Conservation (phyloP, 1,140 invertebrate species). For the Pseudomyrmex gracilis region DNA sequence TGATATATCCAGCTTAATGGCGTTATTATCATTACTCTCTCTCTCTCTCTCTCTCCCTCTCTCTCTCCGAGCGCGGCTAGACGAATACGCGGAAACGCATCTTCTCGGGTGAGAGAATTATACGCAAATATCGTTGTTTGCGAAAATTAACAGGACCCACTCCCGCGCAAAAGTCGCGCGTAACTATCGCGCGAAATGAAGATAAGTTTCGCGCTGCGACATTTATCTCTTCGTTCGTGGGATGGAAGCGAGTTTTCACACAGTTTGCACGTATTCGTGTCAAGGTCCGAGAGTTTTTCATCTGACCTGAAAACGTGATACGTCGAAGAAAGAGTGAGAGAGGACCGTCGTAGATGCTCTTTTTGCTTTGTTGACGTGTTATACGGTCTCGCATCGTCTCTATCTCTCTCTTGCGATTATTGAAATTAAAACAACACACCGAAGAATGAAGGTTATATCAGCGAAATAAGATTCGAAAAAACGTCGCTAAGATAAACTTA, state of each 20-base stretch:
- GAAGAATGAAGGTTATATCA: background rate
- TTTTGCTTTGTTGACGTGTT: background rate
- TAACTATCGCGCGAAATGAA: constrained; percentile 17
- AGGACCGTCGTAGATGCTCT: too few species aligned
- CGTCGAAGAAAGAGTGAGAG: background rate
- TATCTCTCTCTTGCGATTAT: background rate
- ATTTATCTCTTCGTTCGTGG: constrained; percentile 20
- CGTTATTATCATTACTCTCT: constrained; percentile 20
- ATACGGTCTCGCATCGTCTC: background rate
- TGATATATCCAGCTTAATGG: background rate
- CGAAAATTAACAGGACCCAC: constrained; percentile 3
- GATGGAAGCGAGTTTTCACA: constrained; percentile 50
- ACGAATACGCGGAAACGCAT: background rate
- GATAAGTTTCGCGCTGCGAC: constrained; percentile 32
- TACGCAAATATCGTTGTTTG: background rate
- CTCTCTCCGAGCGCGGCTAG: too few species aligned
- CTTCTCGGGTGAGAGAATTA: background rate
- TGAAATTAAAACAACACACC: constrained; percentile 13
- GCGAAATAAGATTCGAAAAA: background rate
- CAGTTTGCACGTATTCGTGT: constrained; percentile 32
- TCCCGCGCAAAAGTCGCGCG: constrained; percentile 1
- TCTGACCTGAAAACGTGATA: constrained; percentile 49
- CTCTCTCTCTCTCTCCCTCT: too few species aligned
- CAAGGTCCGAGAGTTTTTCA: constrained; percentile 44
- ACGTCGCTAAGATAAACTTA: background rate